These are phyloP conservation scores for Tetrax tetrax DNA, from an alignment of 2,113 vertebrate species.

Conservation along the genomic window DNA sequence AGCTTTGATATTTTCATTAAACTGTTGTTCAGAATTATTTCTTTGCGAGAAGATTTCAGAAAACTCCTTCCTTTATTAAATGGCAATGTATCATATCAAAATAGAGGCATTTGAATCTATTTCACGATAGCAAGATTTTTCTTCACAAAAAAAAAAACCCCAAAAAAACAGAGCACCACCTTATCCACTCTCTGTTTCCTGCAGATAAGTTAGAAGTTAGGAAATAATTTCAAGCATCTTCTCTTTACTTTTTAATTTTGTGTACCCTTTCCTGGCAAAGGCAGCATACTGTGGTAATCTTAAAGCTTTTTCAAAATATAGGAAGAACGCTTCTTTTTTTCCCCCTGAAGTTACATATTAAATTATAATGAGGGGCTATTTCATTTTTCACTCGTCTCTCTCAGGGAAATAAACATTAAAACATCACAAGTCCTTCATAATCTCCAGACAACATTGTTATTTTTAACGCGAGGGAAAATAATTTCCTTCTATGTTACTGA, in stretches of 20 bases:
- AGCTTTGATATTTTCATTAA: slow-evolving; percentile 4
- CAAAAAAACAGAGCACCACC: background rate
- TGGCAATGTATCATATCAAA: background rate
- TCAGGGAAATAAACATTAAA: background rate
- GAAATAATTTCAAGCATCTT: background rate
- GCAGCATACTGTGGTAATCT: background rate
- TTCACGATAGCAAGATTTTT: background rate
- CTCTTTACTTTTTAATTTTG: background rate
- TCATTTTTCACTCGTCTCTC: background rate
- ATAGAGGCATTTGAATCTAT: background rate
- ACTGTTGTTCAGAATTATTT: background rate
- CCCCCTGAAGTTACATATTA: background rate
- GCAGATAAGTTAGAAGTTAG: background rate
- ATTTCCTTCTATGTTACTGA: background rate
- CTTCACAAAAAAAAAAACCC: background rate
- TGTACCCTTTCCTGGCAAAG: background rate
- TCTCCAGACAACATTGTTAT: background rate
- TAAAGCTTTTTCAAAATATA: background rate
- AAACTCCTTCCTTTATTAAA: slow-evolving; percentile 15
- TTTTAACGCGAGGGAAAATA: background rate
- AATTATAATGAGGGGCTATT: background rate
- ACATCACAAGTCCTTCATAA: background rate
- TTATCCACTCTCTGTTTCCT: background rate
- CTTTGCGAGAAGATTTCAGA: background rate
- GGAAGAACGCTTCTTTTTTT: background rate